phyloP scores from a whole-genome alignment of 1,140 invertebrate genomes.

The Microvelia longipes region DNA sequence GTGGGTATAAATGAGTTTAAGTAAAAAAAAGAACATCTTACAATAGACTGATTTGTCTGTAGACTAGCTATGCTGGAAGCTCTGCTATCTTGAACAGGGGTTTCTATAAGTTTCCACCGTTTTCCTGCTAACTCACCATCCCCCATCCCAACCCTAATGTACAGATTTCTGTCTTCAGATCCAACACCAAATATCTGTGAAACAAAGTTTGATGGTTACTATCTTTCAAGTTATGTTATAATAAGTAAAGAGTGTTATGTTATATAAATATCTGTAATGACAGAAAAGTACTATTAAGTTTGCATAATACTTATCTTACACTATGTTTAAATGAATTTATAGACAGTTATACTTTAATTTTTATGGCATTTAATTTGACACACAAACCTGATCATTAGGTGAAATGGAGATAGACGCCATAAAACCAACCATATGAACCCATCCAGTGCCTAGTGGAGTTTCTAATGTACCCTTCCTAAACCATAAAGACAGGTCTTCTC shows the following conservation, averaged over 20 bases:
- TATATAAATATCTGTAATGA: too few relatives aligned
- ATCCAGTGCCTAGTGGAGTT: slow-evolving; percentile 52
- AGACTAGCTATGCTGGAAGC: slow-evolving; percentile 52
- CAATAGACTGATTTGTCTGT: neutral
- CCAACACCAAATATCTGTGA: slow-evolving; percentile 34
- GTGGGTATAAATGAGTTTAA: too few relatives aligned
- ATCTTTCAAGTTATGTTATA: too few relatives aligned
- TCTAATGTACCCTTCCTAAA: slow-evolving; percentile 64
- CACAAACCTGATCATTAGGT: slow-evolving; percentile 75
- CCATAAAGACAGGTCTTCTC: slow-evolving; percentile 72
- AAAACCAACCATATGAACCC: slow-evolving; percentile 71
- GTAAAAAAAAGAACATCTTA: too few relatives aligned
- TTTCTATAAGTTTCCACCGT: slow-evolving; percentile 62
- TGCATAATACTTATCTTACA: slow-evolving; percentile 7
- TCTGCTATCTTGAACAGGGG: slow-evolving; percentile 58
- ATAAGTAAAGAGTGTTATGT: too few relatives aligned
- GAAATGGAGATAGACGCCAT: slow-evolving; percentile 70
- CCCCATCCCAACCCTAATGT: slow-evolving; percentile 62
- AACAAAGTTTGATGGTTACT: neutral
- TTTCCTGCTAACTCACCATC: slow-evolving; percentile 66
- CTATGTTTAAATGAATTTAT: too few relatives aligned
- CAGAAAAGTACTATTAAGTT: too few relatives aligned
- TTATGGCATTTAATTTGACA: too few relatives aligned
- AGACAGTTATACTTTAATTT: too few relatives aligned
- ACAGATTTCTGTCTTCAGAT: slow-evolving; percentile 52